phyloP scores from a whole-genome alignment of 2,888 invertebrate species.

The Chironomus tentans region DNA sequence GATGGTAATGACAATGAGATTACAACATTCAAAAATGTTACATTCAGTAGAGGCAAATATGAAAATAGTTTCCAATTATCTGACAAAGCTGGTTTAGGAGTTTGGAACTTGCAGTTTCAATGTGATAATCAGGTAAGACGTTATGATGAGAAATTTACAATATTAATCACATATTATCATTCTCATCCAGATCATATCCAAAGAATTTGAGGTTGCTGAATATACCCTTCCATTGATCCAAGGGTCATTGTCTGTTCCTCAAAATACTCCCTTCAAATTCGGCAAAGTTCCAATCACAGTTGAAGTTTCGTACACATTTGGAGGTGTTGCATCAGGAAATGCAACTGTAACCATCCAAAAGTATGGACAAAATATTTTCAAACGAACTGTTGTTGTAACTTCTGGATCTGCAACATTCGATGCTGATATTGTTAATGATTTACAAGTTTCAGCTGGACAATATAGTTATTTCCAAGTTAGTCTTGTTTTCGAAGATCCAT shows the following conservation, averaged over 20 bases:
- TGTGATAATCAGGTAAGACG: not conserved
- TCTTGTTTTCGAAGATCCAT: not conserved
- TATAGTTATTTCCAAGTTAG: not conserved
- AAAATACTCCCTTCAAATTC: not conserved
- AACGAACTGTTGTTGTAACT: not conserved
- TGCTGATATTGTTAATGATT: not conserved
- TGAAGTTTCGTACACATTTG: not conserved
- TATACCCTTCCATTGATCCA: not conserved
- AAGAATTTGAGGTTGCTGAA: not conserved
- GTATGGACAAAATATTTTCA: not conserved
- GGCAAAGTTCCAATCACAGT: not conserved
- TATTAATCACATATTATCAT: no score
- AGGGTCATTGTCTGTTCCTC: not conserved
- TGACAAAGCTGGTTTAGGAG: not conserved
- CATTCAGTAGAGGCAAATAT: not conserved
- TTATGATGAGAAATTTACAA: no score
- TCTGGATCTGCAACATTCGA: not conserved
- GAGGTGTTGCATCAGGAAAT: not conserved
- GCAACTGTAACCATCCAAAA: not conserved
- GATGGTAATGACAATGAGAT: not conserved
- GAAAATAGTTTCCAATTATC: not conserved
- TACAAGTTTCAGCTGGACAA: not conserved
- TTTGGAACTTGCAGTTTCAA: not conserved
- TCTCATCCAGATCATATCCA: not conserved
- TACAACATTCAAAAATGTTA: not conserved